phyloP scores from a whole-genome alignment of 1,140 invertebrate genomes.

The Calliopsis andreniformis region DNA sequence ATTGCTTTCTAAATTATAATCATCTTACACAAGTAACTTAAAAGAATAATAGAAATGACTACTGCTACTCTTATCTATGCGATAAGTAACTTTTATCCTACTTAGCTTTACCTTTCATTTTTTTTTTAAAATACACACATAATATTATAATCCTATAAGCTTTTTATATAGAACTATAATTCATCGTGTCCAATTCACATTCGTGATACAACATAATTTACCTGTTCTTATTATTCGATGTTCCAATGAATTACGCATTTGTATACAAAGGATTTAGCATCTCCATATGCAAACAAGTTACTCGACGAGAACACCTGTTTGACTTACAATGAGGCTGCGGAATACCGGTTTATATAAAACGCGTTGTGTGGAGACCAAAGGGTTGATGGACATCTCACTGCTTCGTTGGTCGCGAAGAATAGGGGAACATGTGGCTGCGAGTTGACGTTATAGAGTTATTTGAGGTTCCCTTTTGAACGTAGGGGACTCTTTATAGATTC shows the following conservation, averaged over 20 bases:
- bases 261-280: neutral
- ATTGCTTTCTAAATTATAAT: too few species aligned
- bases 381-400: constrained; percentile 44
- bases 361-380: constrained; percentile 9
- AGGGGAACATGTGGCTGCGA: constrained; percentile 33
- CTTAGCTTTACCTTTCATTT: too few species aligned
- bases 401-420: constrained; percentile 36
- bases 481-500: constrained; percentile 20
- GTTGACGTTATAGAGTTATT: neutral
- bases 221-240: too few species aligned
- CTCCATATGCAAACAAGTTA: constrained; percentile 23
- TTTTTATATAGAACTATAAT: too few species aligned
- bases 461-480: neutral
- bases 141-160: too few species aligned
- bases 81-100: too few species aligned
- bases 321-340: neutral
- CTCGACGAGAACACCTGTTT: constrained; percentile 9
- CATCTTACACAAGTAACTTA: too few species aligned
- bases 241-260: neutral
- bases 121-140: too few species aligned
- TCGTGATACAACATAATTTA: too few species aligned
- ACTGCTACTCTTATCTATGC: too few species aligned
- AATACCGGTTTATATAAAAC: constrained; percentile 10
- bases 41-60: too few species aligned
- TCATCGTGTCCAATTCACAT: too few species aligned